Conservation (phyloP, 2,113 vertebrate genomes). For the Notarius quadriscutis region DNA sequence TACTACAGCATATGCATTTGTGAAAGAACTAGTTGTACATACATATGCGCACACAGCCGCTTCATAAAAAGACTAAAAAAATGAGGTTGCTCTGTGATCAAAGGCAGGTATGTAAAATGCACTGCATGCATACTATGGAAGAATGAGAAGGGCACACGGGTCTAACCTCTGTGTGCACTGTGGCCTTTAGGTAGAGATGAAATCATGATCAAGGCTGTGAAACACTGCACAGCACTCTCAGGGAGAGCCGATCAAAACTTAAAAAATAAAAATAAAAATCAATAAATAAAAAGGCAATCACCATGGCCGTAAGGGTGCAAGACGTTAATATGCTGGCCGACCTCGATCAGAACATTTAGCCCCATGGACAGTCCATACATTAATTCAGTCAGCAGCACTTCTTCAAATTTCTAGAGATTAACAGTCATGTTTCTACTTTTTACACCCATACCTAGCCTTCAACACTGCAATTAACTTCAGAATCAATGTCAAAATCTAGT, state of each 20-base stretch:
- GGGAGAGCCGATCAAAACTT: neutral
- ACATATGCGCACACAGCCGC: conserved; percentile 23
- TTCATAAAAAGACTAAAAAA: conserved; percentile 57
- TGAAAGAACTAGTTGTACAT: neutral
- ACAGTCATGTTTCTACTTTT: neutral
- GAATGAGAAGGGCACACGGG: neutral
- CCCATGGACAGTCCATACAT: neutral
- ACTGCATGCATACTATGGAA: conserved; percentile 36
- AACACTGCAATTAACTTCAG: conserved; percentile 41
- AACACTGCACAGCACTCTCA: neutral
- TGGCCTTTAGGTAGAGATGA: neutral
- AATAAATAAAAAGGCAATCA: conserved; percentile 9
- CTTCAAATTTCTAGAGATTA: conserved; percentile 19
- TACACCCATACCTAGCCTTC: conserved; percentile 25
- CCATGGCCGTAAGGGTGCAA: neutral
- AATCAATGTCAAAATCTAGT: conserved; percentile 23
- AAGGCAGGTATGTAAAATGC: conserved; percentile 64
- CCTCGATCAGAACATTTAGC: neutral
- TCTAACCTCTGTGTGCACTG: neutral
- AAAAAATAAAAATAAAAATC: neutral
- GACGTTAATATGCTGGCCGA: neutral
- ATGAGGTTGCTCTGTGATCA: conserved; percentile 63
- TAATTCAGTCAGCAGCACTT: conserved; percentile 39
- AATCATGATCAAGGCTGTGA: conserved; percentile 41
- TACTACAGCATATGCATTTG: conserved; percentile 26